phyloP scores from a whole-genome alignment of 2,888 invertebrate species.

The Caenorhabditis angaria region DNA sequence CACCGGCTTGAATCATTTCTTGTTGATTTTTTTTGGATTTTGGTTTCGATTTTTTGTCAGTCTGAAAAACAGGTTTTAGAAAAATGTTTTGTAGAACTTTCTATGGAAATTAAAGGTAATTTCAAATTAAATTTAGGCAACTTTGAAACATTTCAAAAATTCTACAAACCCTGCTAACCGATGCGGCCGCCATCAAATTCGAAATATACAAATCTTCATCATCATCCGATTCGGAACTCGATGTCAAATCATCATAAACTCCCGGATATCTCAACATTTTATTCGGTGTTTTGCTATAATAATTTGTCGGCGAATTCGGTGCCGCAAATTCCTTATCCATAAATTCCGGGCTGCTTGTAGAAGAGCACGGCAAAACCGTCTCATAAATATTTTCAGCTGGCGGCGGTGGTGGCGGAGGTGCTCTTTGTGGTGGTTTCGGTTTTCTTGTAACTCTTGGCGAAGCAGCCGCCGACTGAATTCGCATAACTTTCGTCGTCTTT shows the following conservation, averaged over 20 bases:
- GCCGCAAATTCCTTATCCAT: neutral
- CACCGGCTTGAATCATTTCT: constrained; percentile 22
- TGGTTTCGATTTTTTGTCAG: constrained; percentile 18
- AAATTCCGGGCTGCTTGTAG: constrained; percentile 40
- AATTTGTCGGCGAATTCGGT: constrained; percentile 33
- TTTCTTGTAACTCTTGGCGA: constrained; percentile 6
- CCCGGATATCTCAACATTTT: constrained; percentile 22
- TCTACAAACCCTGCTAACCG: constrained; percentile 34
- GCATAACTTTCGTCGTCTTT: constrained; percentile 26
- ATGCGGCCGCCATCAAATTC: constrained; percentile 47
- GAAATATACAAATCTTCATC: constrained; percentile 52
- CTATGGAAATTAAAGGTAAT: neutral
- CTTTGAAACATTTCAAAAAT: neutral
- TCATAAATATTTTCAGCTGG: constrained; percentile 68
- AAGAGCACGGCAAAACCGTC: constrained; percentile 58
- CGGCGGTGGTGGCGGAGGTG: constrained; percentile 43
- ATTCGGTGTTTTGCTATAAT: constrained; percentile 53
- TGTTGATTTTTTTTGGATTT: too few species aligned
- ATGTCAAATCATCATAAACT: constrained; percentile 28
- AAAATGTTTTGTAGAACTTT: neutral
- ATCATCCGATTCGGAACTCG: constrained; percentile 45
- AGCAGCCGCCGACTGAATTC: constrained; percentile 20
- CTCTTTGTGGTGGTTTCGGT: constrained; percentile 46
- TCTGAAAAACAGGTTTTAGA: neutral
- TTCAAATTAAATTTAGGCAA: neutral